These are phyloP conservation scores for Arvicanthis niloticus DNA, from an alignment of 2,113 vertebrate genomes.

Conservation along the genomic window DNA sequence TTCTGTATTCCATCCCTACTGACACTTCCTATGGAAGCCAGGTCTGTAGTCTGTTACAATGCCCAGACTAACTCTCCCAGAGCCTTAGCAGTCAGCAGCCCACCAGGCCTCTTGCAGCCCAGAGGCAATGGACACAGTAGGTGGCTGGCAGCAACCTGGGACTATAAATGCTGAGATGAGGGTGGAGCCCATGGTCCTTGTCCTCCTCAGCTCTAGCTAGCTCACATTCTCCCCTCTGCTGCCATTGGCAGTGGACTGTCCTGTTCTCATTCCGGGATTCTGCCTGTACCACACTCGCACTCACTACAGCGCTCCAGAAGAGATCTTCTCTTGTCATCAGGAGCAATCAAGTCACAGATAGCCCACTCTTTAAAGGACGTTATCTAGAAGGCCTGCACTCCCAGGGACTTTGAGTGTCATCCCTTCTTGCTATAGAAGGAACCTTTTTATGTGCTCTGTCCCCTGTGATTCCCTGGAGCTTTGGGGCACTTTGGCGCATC, in stretches of 20 bases:
- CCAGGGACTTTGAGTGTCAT: neutral
- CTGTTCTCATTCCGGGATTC: neutral
- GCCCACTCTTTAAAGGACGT: neutral
- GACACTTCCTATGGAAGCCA: neutral
- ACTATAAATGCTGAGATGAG: neutral
- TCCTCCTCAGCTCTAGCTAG: neutral
- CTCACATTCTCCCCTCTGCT: neutral
- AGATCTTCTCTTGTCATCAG: neutral
- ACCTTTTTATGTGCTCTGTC: neutral
- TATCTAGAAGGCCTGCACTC: neutral
- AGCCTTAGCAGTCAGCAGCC: neutral
- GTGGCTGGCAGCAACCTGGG: neutral
- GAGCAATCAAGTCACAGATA: neutral
- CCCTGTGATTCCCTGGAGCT: neutral
- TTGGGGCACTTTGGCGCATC: neutral
- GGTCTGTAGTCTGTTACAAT: slow-evolving; percentile 35
- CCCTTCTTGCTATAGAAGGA: neutral
- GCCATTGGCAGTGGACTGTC: neutral
- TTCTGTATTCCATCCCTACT: neutral
- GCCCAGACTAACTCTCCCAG: neutral
- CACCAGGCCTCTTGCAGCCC: neutral
- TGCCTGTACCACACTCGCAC: neutral
- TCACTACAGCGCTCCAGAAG: neutral
- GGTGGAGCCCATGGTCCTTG: neutral
- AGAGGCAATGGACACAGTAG: neutral